Evolutionary conservation across 2,113 vertebrate genomes (phyloP), one percentile per base, ranked within the genome.

Genomic region (Sinocyclocheilus grahami): DNA sequence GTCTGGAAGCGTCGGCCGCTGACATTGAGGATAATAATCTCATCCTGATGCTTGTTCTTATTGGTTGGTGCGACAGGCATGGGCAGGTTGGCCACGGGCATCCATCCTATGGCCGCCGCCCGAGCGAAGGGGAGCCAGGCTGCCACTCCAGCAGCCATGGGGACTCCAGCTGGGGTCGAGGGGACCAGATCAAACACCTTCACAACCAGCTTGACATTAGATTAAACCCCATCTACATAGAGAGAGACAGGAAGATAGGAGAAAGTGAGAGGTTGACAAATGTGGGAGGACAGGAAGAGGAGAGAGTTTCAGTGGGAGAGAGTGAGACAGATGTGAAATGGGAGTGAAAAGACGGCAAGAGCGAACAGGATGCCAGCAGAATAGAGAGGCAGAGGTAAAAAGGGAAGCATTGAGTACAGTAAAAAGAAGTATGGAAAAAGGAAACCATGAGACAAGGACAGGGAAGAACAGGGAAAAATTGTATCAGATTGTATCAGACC

Each of bases 71-170:
- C 98, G 12, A 98, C 91, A 0, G 98, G 98, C 98, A 99, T 99
- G 84, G 98, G 97, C 51, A 98, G 95, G 92, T 98, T 99, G 94
- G 98, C 98, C 94, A 99, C 98, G 0, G 98, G 98, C 98, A 99
- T 99, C 98, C 98, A 99, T 89, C 98, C 98, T 76, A 99, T 99
- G 84, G 98, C 98, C 0, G 98, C 97, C 0, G 98, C 97, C 95
- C 98, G 94, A 89, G 98, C 98, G 65, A 99, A 99, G 84, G 98
- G 98, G 92, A 99, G 92, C 98, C 98, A 99, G 27, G 98, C 98
- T n/a, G 98, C 97, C 74, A 99, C 98, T 84, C 98, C 98, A 1
- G 97, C 97, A 85, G 98, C 97, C 98, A 99, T 99, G 95, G 60
- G 93, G 95, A 93, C 92, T 93, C 95, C 91, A 77, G 94, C 92